Evolutionary conservation across 2,888 invertebrate species (phyloP).

Genomic region (Hesperia comma): DNA sequence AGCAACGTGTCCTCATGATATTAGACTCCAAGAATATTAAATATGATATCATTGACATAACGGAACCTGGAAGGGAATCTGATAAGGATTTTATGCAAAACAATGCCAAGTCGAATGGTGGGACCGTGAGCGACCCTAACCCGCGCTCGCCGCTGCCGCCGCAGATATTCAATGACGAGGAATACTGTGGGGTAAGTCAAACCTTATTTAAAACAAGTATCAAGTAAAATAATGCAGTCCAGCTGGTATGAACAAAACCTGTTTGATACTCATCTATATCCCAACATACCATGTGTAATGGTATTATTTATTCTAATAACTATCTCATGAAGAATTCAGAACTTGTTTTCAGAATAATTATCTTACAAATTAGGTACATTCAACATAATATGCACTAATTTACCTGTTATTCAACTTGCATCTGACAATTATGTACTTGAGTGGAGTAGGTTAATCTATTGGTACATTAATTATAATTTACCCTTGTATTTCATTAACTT

Average conservation of each 20-base stretch:
- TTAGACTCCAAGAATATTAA: constrained; percentile 95
- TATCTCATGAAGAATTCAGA: no score
- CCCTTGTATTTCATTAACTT: constrained; percentile 32
- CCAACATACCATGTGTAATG: no score
- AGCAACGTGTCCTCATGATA: constrained; percentile 96
- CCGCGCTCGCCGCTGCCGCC: constrained; percentile 94
- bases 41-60: constrained; percentile 96
- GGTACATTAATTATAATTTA: not conserved
- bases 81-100: constrained; percentile 96
- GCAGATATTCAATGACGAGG: constrained; percentile 96
- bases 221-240: not conserved
- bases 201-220: not conserved
- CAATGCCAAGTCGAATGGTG: constrained; percentile 90
- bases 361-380: no score
- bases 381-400: no score
- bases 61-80: constrained; percentile 94
- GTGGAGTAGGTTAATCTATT: not conserved
- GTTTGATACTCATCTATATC: not conserved
- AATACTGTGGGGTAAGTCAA: constrained; percentile 94
- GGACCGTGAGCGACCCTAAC: constrained; percentile 88
- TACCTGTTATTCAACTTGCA: no score
- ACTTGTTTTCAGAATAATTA: no score
- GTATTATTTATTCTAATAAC: no score
- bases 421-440: no score
- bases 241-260: not conserved